Conservation (phyloP, 2,113 vertebrate genomes). For the Propithecus coquereli region DNA sequence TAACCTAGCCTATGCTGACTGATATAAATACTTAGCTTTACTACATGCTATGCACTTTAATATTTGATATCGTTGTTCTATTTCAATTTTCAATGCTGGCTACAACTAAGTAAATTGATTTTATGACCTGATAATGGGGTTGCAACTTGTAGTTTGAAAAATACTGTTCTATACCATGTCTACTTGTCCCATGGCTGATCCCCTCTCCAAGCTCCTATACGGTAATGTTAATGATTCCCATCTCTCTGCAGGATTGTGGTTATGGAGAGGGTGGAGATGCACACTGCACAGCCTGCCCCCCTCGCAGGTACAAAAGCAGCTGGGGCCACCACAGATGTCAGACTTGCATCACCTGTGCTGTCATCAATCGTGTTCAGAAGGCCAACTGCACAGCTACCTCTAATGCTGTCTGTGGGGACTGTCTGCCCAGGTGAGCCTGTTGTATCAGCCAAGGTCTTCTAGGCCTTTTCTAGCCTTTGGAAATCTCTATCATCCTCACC, state of each 20-base stretch:
- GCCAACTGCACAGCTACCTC: conserved; percentile 80
- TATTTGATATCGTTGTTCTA: background rate
- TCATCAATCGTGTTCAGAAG: conserved; percentile 85
- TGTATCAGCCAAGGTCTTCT: background rate
- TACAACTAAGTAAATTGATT: background rate
- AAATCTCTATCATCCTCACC: background rate
- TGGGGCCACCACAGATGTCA: conserved; percentile 86
- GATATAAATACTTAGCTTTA: background rate
- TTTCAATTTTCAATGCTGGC: conserved; percentile 8
- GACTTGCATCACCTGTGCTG: conserved; percentile 84
- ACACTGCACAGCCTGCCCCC: conserved; percentile 79
- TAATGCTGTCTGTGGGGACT: conserved; percentile 85
- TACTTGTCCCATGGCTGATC: background rate
- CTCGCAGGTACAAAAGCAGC: conserved; percentile 85
- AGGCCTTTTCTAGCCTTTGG: background rate
- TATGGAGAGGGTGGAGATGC: conserved; percentile 81
- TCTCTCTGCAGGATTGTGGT: conserved; percentile 85
- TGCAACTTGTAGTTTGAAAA: background rate
- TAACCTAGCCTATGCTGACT: background rate
- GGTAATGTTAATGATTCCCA: background rate
- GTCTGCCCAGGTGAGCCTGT: conserved; percentile 83
- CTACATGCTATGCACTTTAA: background rate
- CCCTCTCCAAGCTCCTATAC: background rate
- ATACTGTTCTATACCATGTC: background rate
- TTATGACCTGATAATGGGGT: background rate